A percentile compares a stretch with the other conserved stretches of the same genome.
Conservation (phyloP, 1,140 invertebrate species). For the Schlechtendalia chinensis region DNA sequence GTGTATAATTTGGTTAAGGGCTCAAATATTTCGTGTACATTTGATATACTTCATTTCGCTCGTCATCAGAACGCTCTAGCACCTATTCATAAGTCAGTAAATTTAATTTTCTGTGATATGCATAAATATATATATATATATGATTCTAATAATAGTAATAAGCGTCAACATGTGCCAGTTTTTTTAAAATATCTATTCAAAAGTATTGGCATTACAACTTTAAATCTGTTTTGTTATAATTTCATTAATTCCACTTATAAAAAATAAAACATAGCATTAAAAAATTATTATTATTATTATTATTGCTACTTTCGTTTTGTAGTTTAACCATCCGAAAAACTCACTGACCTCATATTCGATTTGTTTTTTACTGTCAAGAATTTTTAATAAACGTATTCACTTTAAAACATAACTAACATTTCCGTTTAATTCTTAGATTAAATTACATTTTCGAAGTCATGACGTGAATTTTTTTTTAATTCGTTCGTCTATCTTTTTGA, state of each 20-base stretch:
- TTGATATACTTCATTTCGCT: slow-evolving; percentile 6
- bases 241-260: not conserved
- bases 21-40: not conserved
- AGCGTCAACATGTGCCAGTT: slow-evolving; percentile 10
- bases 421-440: not conserved
- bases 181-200: not conserved
- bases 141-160: slow-evolving; percentile 33
- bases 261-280: not conserved
- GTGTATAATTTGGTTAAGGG: slow-evolving; percentile 16
- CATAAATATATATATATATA: not conserved
- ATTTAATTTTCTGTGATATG: slow-evolving; percentile 34
- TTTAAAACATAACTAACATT: not conserved
- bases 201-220: not conserved
- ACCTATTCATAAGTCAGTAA: slow-evolving; percentile 34
- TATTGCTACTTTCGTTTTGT: not conserved
- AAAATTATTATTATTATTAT: not conserved
- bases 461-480: not conserved
- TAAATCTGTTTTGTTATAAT: not conserved
- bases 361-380: not conserved
- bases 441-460: not conserved
- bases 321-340: slow-evolving; percentile 3
- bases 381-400: not conserved
- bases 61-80: slow-evolving; percentile 7
- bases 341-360: not conserved
- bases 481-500: not conserved